Base-by-base conservation (phyloP, 1,140 invertebrate genomes). In the Ruditapes philippinarum region DNA sequence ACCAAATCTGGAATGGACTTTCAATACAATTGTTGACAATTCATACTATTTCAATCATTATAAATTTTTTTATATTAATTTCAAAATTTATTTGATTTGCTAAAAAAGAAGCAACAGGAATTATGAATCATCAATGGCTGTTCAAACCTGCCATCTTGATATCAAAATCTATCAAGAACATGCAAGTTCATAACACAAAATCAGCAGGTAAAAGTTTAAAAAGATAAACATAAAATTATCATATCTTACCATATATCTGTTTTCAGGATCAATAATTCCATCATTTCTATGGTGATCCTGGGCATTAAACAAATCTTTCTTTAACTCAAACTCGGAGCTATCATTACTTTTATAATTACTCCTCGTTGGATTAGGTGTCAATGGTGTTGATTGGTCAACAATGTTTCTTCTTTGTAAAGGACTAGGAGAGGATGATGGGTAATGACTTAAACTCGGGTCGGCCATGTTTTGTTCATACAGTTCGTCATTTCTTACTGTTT, bases 331-430 rank as follows among this genome's bases (percentile, higher is more conserved):
- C 51, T 79, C 76, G 22, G 33, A 54, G n/a, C n/a, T n/a, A 49
- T 36, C 60, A 31, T 82, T 65, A 17, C 65, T 60, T 11, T 73
- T 65, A 51, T 14, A 70, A 54, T n/a, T 25, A n/a, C 36, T 45
- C 40, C 78, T 25, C 25, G 91, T 78, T 40, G 92, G 62, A n/a
- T 86, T 88, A n/a, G 80, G 85, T 14, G 89, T 68, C 17, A 93
- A 87, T 0, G 94, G 94, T 31, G 92, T 93, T 76, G 93, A 93
- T 74, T 94, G 94, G 76, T 95, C 93, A 33, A 93, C 49, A 65
- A 94, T 90, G 42, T 90, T 92, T 68, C 91, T 90, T 19, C 89
- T 83, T 68, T 93, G 90, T 65, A 94, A 92, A 22, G 90, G 90
- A 90, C 90, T 91, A 33, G 94, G 93, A 33, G 93, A 93, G 22